These are phyloP conservation scores for Pardosa pseudoannulata DNA, from an alignment of 2,888 invertebrate genomes.

Conservation along the genomic window DNA sequence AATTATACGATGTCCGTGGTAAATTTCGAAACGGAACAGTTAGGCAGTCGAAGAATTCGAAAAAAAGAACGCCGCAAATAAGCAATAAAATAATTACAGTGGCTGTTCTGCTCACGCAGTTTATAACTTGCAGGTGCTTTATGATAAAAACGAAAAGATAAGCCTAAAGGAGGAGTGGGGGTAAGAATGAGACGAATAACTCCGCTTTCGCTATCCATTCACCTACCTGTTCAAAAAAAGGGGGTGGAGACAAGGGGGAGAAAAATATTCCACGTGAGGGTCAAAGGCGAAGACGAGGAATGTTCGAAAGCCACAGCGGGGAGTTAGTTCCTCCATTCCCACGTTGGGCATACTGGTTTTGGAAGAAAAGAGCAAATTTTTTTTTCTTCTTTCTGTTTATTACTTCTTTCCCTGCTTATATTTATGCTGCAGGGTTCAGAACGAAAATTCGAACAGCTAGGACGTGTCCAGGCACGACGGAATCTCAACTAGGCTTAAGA, in stretches of 20 bases:
- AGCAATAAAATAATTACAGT: constrained; percentile 42
- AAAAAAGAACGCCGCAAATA: not conserved
- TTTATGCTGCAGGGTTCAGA: not conserved
- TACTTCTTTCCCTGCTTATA: not conserved
- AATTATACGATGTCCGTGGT: too few species aligned
- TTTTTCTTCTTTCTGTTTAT: constrained; percentile 5
- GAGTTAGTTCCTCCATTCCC: constrained; percentile 38
- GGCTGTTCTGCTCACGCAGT: not conserved
- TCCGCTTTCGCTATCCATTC: constrained; percentile 3
- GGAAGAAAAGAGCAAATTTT: constrained; percentile 12
- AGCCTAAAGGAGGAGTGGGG: not conserved
- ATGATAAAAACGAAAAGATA: constrained; percentile 21
- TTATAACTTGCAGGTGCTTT: constrained; percentile 49
- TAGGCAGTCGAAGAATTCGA: too few species aligned
- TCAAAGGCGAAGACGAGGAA: constrained; percentile 56
- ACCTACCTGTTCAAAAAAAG: constrained; percentile 19
- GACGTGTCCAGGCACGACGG: not conserved
- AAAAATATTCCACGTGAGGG: constrained; percentile 52
- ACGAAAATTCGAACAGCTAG: not conserved
- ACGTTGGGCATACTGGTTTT: constrained; percentile 60
- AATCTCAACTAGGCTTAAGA: not conserved
- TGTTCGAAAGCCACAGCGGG: constrained; percentile 31
- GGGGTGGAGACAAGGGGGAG: not conserved
- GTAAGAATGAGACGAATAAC: not conserved
- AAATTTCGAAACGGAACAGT: too few species aligned